A percentile compares a stretch with the other conserved stretches of the same genome.
phyloP scores from a whole-genome alignment of 2,888 invertebrate genomes.

The Orthosia incerta region DNA sequence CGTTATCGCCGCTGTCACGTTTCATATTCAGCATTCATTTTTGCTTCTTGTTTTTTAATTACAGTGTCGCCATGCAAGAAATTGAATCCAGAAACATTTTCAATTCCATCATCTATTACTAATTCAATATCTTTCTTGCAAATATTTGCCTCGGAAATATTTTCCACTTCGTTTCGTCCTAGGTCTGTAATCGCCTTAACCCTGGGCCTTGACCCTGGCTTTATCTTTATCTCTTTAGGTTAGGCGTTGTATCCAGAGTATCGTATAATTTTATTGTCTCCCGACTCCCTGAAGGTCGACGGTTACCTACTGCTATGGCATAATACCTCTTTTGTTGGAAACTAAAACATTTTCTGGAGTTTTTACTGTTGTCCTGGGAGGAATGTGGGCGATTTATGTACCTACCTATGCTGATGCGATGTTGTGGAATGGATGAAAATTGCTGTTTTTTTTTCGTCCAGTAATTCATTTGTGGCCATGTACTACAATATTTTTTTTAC shows the following conservation, averaged over 20 bases:
- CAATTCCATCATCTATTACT: constrained; percentile 12
- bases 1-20: too few relatives aligned
- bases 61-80: background rate
- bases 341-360: constrained; percentile 28
- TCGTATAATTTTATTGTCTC: constrained; percentile 55
- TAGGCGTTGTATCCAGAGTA: constrained; percentile 45
- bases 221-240: constrained; percentile 58
- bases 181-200: constrained; percentile 44
- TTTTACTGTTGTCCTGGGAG: constrained; percentile 35
- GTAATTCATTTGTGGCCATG: too few relatives aligned
- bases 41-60: constrained; percentile 20
- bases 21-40: constrained; percentile 8
- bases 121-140: constrained; percentile 27
- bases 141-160: constrained; percentile 51
- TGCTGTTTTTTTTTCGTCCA: background rate
- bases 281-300: constrained; percentile 31
- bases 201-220: too few relatives aligned
- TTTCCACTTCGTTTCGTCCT: constrained; percentile 38
- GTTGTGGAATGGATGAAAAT: background rate
- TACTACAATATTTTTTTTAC: too few relatives aligned
- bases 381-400: constrained; percentile 31
- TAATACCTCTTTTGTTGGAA: constrained; percentile 21
- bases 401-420: constrained; percentile 9
- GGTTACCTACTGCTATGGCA: constrained; percentile 12
- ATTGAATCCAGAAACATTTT: constrained; percentile 9